Evolutionary conservation across 2,888 invertebrate genomes (phyloP).

Genomic region (Dryobota labecula): DNA sequence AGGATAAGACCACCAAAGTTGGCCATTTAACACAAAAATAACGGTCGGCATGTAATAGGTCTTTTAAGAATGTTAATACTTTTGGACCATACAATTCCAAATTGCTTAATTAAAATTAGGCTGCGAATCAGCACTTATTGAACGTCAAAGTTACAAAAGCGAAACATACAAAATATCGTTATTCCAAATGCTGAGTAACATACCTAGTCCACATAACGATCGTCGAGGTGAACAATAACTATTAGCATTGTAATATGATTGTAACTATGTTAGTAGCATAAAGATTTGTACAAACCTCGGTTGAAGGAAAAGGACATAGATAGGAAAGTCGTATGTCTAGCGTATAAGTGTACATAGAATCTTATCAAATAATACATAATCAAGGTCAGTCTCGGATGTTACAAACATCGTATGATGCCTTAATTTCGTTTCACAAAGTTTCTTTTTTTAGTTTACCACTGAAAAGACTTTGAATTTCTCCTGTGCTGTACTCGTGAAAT

Average conservation of each 20-base stretch:
- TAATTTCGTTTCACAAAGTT: not conserved
- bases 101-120: not conserved
- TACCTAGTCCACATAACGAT: not conserved
- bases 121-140: not conserved
- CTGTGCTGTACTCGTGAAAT: not conserved
- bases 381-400: conserved; percentile 26
- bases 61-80: not conserved
- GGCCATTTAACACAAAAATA: too few species aligned
- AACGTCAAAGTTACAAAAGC: not conserved
- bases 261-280: not conserved
- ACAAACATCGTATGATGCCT: conserved; percentile 3
- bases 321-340: conserved; percentile 2
- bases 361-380: conserved; percentile 28
- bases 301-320: not conserved
- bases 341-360: not conserved
- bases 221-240: not conserved
- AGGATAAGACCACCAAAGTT: too few species aligned
- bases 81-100: not conserved
- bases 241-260: not conserved
- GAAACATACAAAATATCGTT: not conserved
- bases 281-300: conserved; percentile 3
- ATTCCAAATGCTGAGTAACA: not conserved
- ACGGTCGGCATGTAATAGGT: too few species aligned
- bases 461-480: too few species aligned
- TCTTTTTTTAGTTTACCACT: not conserved